Base-by-base conservation (phyloP, 2,797 vertebrate species). In the Hippopotamyrus pictus region DNA sequence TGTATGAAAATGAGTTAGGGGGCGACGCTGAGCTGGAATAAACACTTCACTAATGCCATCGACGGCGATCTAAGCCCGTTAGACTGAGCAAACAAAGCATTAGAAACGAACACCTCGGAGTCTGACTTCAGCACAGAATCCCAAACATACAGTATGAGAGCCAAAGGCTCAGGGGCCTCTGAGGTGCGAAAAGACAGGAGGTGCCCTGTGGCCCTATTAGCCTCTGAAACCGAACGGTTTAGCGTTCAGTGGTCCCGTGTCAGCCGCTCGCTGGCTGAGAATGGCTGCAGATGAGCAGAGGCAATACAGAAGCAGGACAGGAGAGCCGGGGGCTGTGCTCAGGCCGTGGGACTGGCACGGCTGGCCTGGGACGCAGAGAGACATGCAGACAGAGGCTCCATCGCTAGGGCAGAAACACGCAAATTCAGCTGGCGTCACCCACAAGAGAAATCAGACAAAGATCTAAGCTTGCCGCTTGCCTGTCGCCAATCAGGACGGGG, bases 1-100 rank as follows among this genome's bases (percentile, higher is more conserved):
- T 88, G 29, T 19, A 79, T 88, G 88, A 48, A 79, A 88, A 33
- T 73, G 46, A 76, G 48, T 22, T 73, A 79, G 11, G 69, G 69
- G 69, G 65, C 29, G 65, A 79, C 25, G 33, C 22, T 50, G 87
- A 51, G 69, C 29, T 37, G 69, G 37, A 76, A 76, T 54, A 54
- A 88, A 76, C 46, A 22, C 48, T 29, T 54, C 29, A 11, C 7
- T 41, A 12, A 19, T 54, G 73, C 8, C 33, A 82, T 37, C 19
- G 3, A 17, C 79, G 11, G 73, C 88, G 25, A 54, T 83, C 51
- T 25, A 5, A 22, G 9, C 50, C 25, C 29, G 19, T 82, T 57
- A 57, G 41, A 37, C 69, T 33, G 33, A 6, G 33, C n/a, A 88
- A 57, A 41, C 69, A 79, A 88, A 79, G 8, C 69, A 41, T 50